These are phyloP conservation scores for Telmatherina bonti DNA, from an alignment of 2,797 vertebrate genomes.

Conservation along the genomic window DNA sequence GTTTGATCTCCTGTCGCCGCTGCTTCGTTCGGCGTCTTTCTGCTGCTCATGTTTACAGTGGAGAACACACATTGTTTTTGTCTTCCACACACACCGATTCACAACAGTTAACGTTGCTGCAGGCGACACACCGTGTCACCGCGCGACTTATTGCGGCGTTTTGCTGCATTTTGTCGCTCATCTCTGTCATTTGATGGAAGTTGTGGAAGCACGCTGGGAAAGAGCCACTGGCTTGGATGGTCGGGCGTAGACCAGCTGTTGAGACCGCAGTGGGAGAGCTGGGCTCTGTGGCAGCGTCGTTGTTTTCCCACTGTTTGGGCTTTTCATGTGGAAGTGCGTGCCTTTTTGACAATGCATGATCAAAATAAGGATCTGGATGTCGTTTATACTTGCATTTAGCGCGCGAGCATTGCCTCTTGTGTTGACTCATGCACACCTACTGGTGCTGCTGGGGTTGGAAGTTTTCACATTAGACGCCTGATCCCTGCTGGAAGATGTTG, in stretches of 20 bases:
- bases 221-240: not conserved
- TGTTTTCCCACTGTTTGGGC: conserved; percentile 1
- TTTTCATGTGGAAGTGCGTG: conserved; percentile 30
- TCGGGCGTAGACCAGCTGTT: conserved; percentile 72
- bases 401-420: not conserved
- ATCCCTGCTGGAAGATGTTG: conserved; percentile 18
- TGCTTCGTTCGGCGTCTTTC: no score
- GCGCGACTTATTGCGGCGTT: conserved; percentile 3
- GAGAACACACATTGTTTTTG: not conserved
- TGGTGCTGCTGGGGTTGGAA: conserved; percentile 61
- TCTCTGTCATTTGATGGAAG: conserved; percentile 24
- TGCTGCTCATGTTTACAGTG: not conserved
- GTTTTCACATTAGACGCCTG: conserved; percentile 51
- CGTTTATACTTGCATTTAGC: not conserved
- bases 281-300: conserved; percentile 12
- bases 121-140: not conserved
- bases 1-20: conserved; percentile 32
- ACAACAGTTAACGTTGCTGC: conserved; percentile 19
- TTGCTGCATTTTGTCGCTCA: conserved; percentile 1
- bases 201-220: not conserved
- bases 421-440: conserved; percentile 6
- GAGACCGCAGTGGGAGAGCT: conserved; percentile 44
- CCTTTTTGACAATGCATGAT: conserved; percentile 10
- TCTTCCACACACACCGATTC: not conserved
- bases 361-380: not conserved